These are phyloP conservation scores for Sebastes glaucus DNA, from an alignment of 2,797 vertebrate species.

Conservation along the genomic window DNA sequence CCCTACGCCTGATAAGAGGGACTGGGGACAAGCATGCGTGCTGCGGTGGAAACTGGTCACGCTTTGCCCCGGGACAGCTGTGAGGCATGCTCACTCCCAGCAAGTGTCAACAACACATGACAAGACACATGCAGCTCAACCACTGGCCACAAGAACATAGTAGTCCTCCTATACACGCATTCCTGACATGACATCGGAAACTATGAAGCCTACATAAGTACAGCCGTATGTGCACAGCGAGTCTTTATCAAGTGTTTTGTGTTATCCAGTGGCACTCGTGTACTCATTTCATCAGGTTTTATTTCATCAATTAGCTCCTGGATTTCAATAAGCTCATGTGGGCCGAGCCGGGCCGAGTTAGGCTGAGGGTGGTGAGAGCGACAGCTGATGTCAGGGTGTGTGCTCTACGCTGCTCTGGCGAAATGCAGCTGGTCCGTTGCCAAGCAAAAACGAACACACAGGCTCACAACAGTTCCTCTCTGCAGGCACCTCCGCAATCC, in stretches of 20 bases:
- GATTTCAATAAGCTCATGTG: constrained; percentile 25
- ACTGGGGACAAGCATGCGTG: constrained; percentile 3
- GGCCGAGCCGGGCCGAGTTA: constrained; percentile 28
- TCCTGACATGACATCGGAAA: constrained; percentile 12
- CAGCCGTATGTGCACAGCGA: not conserved
- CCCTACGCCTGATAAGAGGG: not conserved
- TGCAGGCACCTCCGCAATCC: constrained; percentile 63
- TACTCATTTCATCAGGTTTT: not conserved
- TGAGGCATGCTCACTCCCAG: constrained; percentile 45
- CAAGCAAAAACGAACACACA: constrained; percentile 76
- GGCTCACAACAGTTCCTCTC: constrained; percentile 72
- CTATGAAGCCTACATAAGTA: not conserved
- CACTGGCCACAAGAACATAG: constrained; percentile 45
- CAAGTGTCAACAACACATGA: constrained; percentile 72
- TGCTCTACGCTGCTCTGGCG: constrained; percentile 59
- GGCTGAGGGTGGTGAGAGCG: constrained; percentile 70
- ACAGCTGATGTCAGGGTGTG: constrained; percentile 81
- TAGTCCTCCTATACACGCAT: constrained; percentile 7
- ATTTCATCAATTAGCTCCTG: constrained; percentile 40
- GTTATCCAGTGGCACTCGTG: not conserved
- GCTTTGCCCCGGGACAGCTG: constrained; percentile 55
- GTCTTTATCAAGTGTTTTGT: not conserved
- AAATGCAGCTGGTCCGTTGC: constrained; percentile 78
- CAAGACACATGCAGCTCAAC: constrained; percentile 57
- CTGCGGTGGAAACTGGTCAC: constrained; percentile 58